phyloP scores from a whole-genome alignment of 2,888 invertebrate species.

The Dicyrtoma fusca region DNA sequence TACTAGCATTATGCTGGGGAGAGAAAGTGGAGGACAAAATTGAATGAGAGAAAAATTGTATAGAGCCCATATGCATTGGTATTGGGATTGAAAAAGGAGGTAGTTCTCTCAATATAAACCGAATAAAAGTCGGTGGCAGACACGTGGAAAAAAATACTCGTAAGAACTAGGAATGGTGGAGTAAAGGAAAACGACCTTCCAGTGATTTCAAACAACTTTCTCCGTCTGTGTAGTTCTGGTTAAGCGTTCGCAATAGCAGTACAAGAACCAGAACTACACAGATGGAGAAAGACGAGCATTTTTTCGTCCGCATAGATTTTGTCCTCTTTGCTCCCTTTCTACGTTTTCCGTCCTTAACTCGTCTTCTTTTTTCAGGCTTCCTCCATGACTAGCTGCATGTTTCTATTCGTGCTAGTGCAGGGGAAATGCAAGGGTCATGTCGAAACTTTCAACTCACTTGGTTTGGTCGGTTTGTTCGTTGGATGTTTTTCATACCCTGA shows the following conservation, averaged over 20 bases:
- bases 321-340: neutral
- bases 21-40: neutral
- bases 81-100: conserved; percentile 6
- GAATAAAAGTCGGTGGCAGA: conserved; percentile 33
- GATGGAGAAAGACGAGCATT: too few species aligned
- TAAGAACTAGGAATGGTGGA: neutral
- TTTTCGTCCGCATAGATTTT: neutral
- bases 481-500: neutral
- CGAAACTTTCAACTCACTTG: conserved; percentile 25
- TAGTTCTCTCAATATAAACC: conserved; percentile 15
- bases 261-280: too few species aligned
- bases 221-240: too few species aligned
- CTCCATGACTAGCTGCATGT: neutral
- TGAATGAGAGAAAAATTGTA: neutral
- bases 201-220: neutral
- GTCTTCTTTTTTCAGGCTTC: neutral
- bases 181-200: neutral
- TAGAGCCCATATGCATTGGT: neutral
- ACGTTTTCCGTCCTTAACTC: neutral
- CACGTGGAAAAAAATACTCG: conserved; percentile 29
- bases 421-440: conserved; percentile 11
- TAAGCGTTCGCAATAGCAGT: too few species aligned
- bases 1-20: neutral
- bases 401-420: neutral
- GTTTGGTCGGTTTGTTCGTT: neutral